Evolutionary conservation across 1,140 invertebrate genomes (phyloP), one percentile per base, ranked within the genome.

Genomic region (Propsilocerus akamusi): DNA sequence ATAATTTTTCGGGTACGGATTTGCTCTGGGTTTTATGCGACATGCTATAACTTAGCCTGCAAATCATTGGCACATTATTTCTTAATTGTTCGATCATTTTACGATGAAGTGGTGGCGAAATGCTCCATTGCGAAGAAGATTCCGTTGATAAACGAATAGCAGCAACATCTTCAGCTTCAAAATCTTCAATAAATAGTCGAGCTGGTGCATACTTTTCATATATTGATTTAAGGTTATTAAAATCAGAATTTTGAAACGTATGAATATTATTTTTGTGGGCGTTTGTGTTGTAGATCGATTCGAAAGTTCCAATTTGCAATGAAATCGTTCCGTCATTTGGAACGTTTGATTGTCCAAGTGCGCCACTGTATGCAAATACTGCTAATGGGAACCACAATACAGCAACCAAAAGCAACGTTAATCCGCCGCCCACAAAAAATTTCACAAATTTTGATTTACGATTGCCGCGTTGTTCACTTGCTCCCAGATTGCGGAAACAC

Each of bases 311-410:
- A 20, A 26, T 28, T 14, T 26, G 10, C 1, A 48, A n/a, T 26
- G 25, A 6, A 3, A 48, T 14, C 12, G 12, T 26, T 5, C 26
- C 25, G 20, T 5, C 12, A 12, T 28, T 26, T 5, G 47, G 25
- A 25, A 26, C 10, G 22, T 48, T 48, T 6, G 12, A 10, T 20
- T 26, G 5, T 5, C 47, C 25, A 26, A 48, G 7, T 14, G 86
- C 83, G 55, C 88, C 85, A 4, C 92, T 87, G 41, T 97, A 76
- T 0, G 93, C 90, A 63, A 97, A 97, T 17, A 95, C 75, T 1
- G 96, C 78, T 5, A 97, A 66, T 2, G 93, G 93, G 69, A 94
- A 94, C 90, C 92, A 97, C 53, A 97, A 92, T 26, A 96, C 80
- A 12, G 83, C 82, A 53, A 95, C 87, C 53, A 96, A 85, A 23